Percentiles rank a stretch among this genome's conserved stretches.
These are phyloP conservation scores for Rhineura floridana DNA, from an alignment of 2,113 vertebrate species.

Conservation along the genomic window DNA sequence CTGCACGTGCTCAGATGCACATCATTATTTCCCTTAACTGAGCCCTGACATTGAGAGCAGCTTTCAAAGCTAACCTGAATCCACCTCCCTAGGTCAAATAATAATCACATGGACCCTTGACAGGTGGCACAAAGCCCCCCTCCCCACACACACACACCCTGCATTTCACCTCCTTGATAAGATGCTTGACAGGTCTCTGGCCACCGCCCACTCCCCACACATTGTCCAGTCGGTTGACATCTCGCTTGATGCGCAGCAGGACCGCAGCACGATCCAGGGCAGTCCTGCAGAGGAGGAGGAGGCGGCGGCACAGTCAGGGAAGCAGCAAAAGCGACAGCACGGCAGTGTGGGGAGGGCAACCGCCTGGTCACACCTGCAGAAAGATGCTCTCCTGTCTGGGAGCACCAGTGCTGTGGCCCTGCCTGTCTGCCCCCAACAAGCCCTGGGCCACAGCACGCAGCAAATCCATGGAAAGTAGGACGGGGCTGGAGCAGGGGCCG, in stretches of 20 bases:
- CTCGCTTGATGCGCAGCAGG: conserved; percentile 83
- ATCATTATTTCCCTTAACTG: too few relatives aligned
- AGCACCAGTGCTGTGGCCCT: too few relatives aligned
- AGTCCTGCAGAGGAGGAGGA: conserved; percentile 68
- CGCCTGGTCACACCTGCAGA: too few relatives aligned
- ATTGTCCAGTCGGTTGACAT: conserved; percentile 84
- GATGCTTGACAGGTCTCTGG: conserved; percentile 86
- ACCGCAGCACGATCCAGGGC: conserved; percentile 85
- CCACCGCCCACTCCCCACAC: conserved; percentile 90
- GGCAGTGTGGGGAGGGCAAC: accelerated
- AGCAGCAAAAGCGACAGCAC: not conserved
- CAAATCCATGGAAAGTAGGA: not conserved
- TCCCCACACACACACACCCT: too few relatives aligned
- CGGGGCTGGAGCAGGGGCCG: not conserved
- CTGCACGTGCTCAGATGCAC: not conserved
- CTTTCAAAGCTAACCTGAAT: not conserved
- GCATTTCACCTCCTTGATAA: conserved; percentile 88
- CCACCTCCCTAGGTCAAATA: too few relatives aligned
- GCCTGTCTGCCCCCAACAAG: not conserved
- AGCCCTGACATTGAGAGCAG: too few relatives aligned
- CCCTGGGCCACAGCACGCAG: not conserved
- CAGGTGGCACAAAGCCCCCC: not conserved
- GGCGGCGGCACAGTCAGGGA: not conserved
- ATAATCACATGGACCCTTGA: too few relatives aligned
- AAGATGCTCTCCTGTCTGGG: too few relatives aligned